A percentile compares a stretch with the other conserved stretches of the same genome.
phyloP scores from a whole-genome alignment of 2,888 invertebrate genomes.

The Chrysomela aeneicollis region DNA sequence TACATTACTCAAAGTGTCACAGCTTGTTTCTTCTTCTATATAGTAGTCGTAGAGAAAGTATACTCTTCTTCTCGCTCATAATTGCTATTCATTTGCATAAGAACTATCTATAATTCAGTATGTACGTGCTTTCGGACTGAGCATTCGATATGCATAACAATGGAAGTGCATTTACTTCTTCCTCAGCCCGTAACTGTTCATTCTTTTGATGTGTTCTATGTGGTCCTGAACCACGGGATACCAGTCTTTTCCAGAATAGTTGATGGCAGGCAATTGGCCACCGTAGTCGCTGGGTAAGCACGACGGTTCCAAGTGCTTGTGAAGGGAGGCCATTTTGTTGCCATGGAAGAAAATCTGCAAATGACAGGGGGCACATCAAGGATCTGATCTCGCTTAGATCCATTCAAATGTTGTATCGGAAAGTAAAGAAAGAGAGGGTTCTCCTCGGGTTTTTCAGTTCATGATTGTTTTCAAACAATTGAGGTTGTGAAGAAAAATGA shows the following conservation, averaged over 20 bases:
- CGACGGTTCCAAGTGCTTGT: conserved; percentile 73
- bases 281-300: conserved; percentile 80
- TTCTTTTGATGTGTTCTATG: conserved; percentile 71
- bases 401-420: too few relatives aligned
- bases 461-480: too few relatives aligned
- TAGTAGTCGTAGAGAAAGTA: too few relatives aligned
- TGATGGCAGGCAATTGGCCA: conserved; percentile 75
- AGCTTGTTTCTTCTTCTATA: too few relatives aligned
- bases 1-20: too few relatives aligned
- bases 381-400: too few relatives aligned
- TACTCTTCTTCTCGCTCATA: too few relatives aligned
- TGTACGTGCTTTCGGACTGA: background rate
- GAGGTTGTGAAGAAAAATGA: too few relatives aligned
- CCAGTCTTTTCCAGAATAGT: conserved; percentile 83
- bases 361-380: background rate
- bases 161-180: conserved; percentile 52
- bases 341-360: conserved; percentile 85
- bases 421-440: too few relatives aligned
- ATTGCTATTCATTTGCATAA: too few relatives aligned
- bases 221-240: conserved; percentile 72
- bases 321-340: conserved; percentile 77
- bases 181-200: conserved; percentile 74
- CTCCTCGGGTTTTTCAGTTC: too few relatives aligned
- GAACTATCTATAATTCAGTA: too few relatives aligned
- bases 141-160: background rate